A percentile compares a stretch with the other conserved stretches of the same genome.
These are phyloP conservation scores for Blomia tropicalis DNA, from an alignment of 2,888 invertebrate species.

Conservation along the genomic window DNA sequence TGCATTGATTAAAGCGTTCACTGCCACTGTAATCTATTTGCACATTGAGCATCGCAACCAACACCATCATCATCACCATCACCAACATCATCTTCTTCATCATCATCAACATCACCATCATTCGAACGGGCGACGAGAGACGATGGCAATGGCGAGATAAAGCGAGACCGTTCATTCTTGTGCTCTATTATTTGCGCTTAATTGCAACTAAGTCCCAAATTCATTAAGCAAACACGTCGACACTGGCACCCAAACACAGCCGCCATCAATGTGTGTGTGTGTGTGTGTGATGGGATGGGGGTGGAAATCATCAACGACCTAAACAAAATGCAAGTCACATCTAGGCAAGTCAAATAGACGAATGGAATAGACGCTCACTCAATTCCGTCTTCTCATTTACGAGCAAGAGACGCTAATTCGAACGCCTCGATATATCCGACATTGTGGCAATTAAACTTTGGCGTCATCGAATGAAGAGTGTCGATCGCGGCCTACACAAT, in stretches of 20 bases:
- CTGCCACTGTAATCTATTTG: slow-evolving; percentile 4
- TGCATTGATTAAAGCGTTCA: background rate
- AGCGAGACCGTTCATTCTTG: background rate
- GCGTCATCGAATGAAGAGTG: background rate
- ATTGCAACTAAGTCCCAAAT: slow-evolving; percentile 15
- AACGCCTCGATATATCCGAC: background rate
- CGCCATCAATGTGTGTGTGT: too few relatives aligned
- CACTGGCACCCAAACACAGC: too few relatives aligned
- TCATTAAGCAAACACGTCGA: slow-evolving; percentile 10
- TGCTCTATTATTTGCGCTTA: slow-evolving; percentile 12
- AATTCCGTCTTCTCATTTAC: slow-evolving; percentile 7
- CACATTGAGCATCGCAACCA: background rate
- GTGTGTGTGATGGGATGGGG: background rate
- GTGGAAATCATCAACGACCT: background rate
- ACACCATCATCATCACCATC: too few relatives aligned
- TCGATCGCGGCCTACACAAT: too few relatives aligned
- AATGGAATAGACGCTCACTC: background rate
- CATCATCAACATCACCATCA: too few relatives aligned
- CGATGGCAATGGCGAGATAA: too few relatives aligned
- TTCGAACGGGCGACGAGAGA: too few relatives aligned
- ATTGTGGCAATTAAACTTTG: slow-evolving; percentile 1
- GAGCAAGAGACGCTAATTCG: background rate
- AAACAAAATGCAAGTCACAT: slow-evolving; percentile 10
- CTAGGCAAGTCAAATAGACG: slow-evolving; percentile 12
- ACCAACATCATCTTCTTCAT: too few relatives aligned